Evolutionary conservation across 2,888 invertebrate genomes (phyloP).

Genomic region (Ecdyonurus torrentis): DNA sequence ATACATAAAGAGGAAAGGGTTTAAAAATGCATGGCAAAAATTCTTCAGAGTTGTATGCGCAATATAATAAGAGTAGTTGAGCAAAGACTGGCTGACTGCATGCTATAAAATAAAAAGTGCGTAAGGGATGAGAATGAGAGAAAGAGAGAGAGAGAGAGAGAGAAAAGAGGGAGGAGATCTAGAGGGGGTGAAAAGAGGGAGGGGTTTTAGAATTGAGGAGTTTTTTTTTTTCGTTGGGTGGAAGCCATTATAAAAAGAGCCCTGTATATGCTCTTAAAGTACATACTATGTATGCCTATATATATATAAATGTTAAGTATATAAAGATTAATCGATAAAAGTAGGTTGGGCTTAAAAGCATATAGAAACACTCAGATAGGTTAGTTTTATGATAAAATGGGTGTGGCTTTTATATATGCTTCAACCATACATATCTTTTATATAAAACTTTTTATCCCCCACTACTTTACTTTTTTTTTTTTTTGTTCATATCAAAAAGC

Average conservation of each 20-base stretch:
- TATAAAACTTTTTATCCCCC: not conserved
- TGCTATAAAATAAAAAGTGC: no score
- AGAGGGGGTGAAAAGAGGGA: not conserved
- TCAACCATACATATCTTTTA: not conserved
- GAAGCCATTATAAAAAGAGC: not conserved
- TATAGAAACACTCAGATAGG: not conserved
- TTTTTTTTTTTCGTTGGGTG: not conserved
- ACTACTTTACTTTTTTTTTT: not conserved
- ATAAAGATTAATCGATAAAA: not conserved
- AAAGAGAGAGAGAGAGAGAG: not conserved
- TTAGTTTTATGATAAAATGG: not conserved
- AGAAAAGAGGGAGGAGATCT: not conserved
- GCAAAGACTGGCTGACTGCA: no score
- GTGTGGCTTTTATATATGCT: not conserved
- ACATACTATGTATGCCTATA: no score
- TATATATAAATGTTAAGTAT: not conserved
- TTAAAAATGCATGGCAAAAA: not conserved
- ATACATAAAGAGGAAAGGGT: not conserved
- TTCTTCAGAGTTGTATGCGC: not conserved
- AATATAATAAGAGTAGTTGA: no score
- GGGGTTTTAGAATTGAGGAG: not conserved
- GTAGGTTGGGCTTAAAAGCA: not conserved
- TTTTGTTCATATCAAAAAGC: not conserved
- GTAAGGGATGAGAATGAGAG: no score
- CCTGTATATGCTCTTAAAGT: not conserved